A percentile compares a stretch with the other conserved stretches of the same genome.
phyloP scores from a whole-genome alignment of 2,113 vertebrate genomes.

The Potamarius usumacintae region DNA sequence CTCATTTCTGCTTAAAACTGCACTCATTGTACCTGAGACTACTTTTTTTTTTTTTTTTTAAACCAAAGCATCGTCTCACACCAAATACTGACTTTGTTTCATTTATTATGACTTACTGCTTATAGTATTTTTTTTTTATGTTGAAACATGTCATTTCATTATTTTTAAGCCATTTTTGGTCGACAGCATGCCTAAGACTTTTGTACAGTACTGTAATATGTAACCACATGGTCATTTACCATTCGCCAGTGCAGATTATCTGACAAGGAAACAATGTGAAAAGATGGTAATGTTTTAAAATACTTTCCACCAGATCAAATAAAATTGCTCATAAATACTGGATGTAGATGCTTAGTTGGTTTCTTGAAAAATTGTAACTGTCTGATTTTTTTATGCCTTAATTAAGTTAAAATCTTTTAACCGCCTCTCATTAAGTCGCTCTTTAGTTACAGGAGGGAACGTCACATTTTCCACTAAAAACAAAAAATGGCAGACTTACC shows the following conservation, averaged over 20 bases:
- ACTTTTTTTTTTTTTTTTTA: too few species aligned
- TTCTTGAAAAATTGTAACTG: background rate
- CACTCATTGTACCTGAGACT: too few species aligned
- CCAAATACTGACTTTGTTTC: too few species aligned
- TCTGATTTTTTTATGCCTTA: background rate
- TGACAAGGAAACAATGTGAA: background rate
- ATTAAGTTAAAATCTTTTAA: background rate
- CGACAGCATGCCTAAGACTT: too few species aligned
- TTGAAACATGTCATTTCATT: too few species aligned
- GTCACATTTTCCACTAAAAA: background rate
- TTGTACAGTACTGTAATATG: too few species aligned
- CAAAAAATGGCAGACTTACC: constrained; percentile 39
- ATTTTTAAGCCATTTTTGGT: too few species aligned
- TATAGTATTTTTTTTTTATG: too few species aligned
- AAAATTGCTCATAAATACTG: background rate
- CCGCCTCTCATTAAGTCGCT: too few species aligned
- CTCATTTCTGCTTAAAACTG: too few species aligned
- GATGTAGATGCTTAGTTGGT: background rate
- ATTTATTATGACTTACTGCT: too few species aligned
- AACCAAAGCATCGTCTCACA: too few species aligned
- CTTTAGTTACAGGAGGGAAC: background rate
- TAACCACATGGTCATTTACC: background rate
- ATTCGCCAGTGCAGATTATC: background rate
- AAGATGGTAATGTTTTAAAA: background rate
- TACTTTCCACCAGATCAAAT: background rate